A percentile compares a stretch with the other conserved stretches of the same genome.
phyloP scores from a whole-genome alignment of 2,888 invertebrate species.

The Hemaris fuciformis region DNA sequence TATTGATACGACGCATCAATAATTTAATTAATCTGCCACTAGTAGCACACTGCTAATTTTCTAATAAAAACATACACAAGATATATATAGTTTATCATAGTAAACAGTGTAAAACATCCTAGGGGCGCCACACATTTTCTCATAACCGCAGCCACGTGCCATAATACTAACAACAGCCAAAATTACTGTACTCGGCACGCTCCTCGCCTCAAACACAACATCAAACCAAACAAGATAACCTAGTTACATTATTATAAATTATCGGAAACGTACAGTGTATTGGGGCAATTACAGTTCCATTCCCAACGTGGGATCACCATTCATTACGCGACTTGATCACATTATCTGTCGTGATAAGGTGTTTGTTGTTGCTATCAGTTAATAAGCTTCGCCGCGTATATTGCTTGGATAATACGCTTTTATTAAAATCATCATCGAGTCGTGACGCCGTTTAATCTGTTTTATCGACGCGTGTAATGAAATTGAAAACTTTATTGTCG shows the following conservation, averaged over 20 bases:
- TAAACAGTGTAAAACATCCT: no score
- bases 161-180: neutral
- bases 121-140: neutral
- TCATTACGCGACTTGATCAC: conserved; percentile 20
- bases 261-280: conserved; percentile 14
- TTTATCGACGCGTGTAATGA: conserved; percentile 8
- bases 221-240: conserved; percentile 1
- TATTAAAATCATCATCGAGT: conserved; percentile 32
- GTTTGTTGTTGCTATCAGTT: conserved; percentile 25
- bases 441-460: conserved; percentile 22
- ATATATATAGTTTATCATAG: neutral
- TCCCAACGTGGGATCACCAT: conserved; percentile 7
- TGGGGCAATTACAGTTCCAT: conserved; percentile 2
- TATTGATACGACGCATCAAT: neutral
- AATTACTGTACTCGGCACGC: neutral
- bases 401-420: conserved; percentile 22
- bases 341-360: conserved; percentile 20
- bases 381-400: conserved; percentile 23
- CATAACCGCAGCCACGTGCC: neutral
- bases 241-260: conserved; percentile 10
- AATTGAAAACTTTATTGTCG: neutral
- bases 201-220: neutral
- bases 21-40: neutral
- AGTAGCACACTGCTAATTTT: neutral
- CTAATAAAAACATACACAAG: neutral